Conservation (phyloP, 2,113 vertebrate genomes). For the Syngnathus typhle region DNA sequence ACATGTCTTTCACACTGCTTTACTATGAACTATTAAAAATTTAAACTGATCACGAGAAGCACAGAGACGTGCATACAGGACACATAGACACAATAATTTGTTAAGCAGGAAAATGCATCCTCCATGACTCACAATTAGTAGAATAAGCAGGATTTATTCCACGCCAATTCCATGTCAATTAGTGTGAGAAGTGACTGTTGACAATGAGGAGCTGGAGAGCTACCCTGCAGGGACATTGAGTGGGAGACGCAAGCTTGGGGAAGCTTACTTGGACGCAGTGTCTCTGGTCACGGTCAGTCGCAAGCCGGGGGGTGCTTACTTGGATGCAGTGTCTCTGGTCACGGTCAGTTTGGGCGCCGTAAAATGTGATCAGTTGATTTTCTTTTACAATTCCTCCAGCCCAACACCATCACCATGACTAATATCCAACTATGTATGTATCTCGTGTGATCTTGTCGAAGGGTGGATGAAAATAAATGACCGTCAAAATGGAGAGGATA, state of each 20-base stretch:
- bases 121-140: slow-evolving; percentile 41
- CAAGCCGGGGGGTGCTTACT: slow-evolving; percentile 9
- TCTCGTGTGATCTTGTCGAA: slow-evolving; percentile 52
- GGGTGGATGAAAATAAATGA: slow-evolving; percentile 34
- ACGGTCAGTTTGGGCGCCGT: slow-evolving; percentile 63
- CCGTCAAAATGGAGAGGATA: slow-evolving; percentile 31
- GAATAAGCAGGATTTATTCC: slow-evolving; percentile 44
- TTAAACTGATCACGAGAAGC: background rate
- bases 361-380: slow-evolving; percentile 63
- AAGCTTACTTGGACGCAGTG: slow-evolving; percentile 37
- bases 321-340: slow-evolving; percentile 50
- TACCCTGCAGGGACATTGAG: background rate
- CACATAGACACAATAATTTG: slow-evolving; percentile 6
- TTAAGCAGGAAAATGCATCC: slow-evolving; percentile 29
- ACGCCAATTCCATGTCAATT: slow-evolving; percentile 43
- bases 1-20: background rate
- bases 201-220: slow-evolving; percentile 17
- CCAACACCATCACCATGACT: slow-evolving; percentile 56
- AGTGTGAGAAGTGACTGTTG: slow-evolving; percentile 47
- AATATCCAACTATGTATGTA: slow-evolving; percentile 58
- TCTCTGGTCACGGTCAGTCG: slow-evolving; percentile 59
- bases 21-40: background rate
- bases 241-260: slow-evolving; percentile 16
- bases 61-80: slow-evolving; percentile 9
- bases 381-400: slow-evolving; percentile 50